Evolutionary conservation across 2,888 invertebrate genomes (phyloP).

Genomic region (Timandra comae): DNA sequence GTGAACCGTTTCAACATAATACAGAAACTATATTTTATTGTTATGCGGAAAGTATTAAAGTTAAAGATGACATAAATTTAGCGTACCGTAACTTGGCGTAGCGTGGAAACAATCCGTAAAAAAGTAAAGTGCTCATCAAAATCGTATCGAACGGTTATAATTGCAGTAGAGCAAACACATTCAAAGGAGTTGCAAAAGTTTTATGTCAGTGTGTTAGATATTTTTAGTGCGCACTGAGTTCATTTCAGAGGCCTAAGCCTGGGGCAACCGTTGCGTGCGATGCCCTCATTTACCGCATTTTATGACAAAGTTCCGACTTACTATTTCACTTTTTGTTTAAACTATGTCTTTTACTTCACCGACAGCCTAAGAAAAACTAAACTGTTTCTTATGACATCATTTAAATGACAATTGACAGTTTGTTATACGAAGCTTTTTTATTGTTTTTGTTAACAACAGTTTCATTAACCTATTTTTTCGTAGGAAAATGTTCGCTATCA

Average conservation of each 20-base stretch:
- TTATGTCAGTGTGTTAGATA: constrained; percentile 23
- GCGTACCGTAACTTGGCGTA: constrained; percentile 1
- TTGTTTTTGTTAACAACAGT: too few species aligned
- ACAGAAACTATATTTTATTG: too few species aligned
- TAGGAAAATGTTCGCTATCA: too few species aligned
- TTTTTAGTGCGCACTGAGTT: constrained; percentile 44
- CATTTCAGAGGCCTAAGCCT: constrained; percentile 30
- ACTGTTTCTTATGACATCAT: too few species aligned
- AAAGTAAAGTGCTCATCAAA: constrained; percentile 1
- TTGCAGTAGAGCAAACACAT: constrained; percentile 16
- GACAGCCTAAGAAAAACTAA: constrained; percentile 13
- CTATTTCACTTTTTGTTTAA: constrained; percentile 72
- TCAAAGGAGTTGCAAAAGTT: constrained; percentile 29
- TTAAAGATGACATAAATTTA: neutral
- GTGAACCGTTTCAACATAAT: too few species aligned
- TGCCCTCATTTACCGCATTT: constrained; percentile 60
- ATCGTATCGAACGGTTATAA: constrained; percentile 3
- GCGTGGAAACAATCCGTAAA: constrained; percentile 4
- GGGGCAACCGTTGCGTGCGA: constrained; percentile 51
- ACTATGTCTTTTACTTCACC: constrained; percentile 50
- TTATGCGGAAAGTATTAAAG: neutral
- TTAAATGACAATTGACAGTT: too few species aligned
- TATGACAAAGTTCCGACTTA: constrained; percentile 67
- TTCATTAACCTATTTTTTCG: too few species aligned
- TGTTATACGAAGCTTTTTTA: too few species aligned